Evolutionary conservation across 2,797 vertebrate species (phyloP).

Genomic region (Ctenosaura bakeri): DNA sequence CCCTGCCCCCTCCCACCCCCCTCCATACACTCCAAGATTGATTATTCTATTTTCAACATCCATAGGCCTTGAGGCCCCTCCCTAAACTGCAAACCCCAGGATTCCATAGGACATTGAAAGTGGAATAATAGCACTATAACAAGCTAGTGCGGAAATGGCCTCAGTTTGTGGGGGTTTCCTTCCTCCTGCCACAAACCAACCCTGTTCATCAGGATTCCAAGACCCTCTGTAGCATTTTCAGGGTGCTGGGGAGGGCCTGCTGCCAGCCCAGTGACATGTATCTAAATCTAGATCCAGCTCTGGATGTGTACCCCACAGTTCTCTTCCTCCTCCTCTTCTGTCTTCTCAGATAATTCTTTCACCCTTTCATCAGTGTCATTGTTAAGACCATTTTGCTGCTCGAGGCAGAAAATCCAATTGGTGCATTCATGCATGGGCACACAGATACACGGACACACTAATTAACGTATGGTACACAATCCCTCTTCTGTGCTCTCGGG

Average conservation of each 20-base stretch:
- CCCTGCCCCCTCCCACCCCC: too few relatives aligned
- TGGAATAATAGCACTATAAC: too few relatives aligned
- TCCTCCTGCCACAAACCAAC: not conserved
- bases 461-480: not conserved
- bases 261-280: not conserved
- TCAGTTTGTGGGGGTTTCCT: too few relatives aligned
- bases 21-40: too few relatives aligned
- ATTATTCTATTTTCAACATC: too few relatives aligned
- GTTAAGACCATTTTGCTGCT: not conserved
- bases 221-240: not conserved
- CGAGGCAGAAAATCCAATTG: slow-evolving; percentile 18
- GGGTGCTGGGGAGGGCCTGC: not conserved
- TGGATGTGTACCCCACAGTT: not conserved
- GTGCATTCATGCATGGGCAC: not conserved
- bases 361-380: not conserved
- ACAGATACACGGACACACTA: not conserved
- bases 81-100: too few relatives aligned
- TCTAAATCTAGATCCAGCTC: not conserved
- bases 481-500: not conserved
- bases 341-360: not conserved
- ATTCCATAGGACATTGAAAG: too few relatives aligned
- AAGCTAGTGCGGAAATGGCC: too few relatives aligned
- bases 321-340: too few relatives aligned
- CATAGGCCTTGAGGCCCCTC: too few relatives aligned
- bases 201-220: not conserved